A percentile compares a stretch with the other conserved stretches of the same genome.
These are phyloP conservation scores for Ceratina australensis DNA, from an alignment of 1,140 invertebrate species.

Conservation along the genomic window DNA sequence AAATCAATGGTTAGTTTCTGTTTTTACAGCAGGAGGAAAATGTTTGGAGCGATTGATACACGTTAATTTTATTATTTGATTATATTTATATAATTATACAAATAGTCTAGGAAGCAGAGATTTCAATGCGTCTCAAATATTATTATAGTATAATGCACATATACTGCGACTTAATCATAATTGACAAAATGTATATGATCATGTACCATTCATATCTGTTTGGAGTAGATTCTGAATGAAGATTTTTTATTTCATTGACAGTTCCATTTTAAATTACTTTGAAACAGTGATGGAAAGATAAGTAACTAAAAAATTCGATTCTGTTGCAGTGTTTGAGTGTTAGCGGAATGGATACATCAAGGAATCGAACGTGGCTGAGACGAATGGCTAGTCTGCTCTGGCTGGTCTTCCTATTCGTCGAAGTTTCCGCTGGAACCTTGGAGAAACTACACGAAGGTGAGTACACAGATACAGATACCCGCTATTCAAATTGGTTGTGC, in stretches of 20 bases:
- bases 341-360: slow-evolving; percentile 73
- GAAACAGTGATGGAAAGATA: not conserved
- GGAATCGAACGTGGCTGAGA: slow-evolving; percentile 64
- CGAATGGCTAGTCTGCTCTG: slow-evolving; percentile 69
- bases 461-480: slow-evolving; percentile 44
- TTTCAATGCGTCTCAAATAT: too few species aligned
- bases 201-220: too few species aligned
- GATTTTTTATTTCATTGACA: not conserved
- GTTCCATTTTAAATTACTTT: not conserved
- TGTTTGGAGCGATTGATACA: too few species aligned
- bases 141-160: too few species aligned
- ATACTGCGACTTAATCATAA: too few species aligned
- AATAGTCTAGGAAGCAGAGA: too few species aligned
- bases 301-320: slow-evolving; percentile 29
- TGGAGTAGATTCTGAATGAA: not conserved
- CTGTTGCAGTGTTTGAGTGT: slow-evolving; percentile 71
- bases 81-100: too few species aligned
- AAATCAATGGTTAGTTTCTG: not conserved
- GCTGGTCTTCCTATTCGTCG: slow-evolving; percentile 67
- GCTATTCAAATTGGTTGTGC: too few species aligned
- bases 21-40: too few species aligned
- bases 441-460: slow-evolving; percentile 78
- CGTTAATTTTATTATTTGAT: too few species aligned
- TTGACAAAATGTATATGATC: too few species aligned
- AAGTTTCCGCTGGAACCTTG: slow-evolving; percentile 71